phyloP scores from a whole-genome alignment of 2,888 invertebrate genomes.

The Resseliella maxima region DNA sequence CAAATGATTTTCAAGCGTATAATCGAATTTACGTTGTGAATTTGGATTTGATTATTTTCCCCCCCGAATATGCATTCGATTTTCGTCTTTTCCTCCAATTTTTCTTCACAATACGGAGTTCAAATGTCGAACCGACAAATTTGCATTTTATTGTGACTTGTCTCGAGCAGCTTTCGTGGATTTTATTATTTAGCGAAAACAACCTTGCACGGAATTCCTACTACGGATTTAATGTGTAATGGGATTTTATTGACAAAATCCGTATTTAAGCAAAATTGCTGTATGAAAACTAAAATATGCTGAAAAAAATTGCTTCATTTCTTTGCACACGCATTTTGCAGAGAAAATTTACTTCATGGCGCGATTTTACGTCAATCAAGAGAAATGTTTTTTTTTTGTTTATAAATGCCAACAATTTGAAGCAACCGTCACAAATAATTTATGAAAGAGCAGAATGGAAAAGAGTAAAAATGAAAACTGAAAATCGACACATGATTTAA shows the following conservation, averaged over 20 bases:
- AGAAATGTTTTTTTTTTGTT: neutral
- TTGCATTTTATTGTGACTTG: neutral
- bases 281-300: neutral
- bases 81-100: neutral
- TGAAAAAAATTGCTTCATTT: neutral
- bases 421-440: constrained; percentile 1
- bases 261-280: neutral
- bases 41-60: neutral
- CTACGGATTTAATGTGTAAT: neutral
- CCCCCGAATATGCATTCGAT: neutral
- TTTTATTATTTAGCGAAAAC: neutral
- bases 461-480: too few relatives aligned
- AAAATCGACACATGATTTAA: too few relatives aligned
- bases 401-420: neutral
- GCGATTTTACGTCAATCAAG: neutral
- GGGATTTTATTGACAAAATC: neutral
- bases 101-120: too few relatives aligned
- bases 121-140: constrained; percentile 8
- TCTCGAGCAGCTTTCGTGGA: too few relatives aligned
- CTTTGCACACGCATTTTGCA: neutral
- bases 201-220: neutral
- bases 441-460: too few relatives aligned
- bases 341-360: neutral
- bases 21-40: constrained; percentile 16
- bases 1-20: neutral